Percentiles rank a stretch among this genome's conserved stretches.
Conservation (phyloP, 2,113 vertebrate genomes). For the Antechinus flavipes region DNA sequence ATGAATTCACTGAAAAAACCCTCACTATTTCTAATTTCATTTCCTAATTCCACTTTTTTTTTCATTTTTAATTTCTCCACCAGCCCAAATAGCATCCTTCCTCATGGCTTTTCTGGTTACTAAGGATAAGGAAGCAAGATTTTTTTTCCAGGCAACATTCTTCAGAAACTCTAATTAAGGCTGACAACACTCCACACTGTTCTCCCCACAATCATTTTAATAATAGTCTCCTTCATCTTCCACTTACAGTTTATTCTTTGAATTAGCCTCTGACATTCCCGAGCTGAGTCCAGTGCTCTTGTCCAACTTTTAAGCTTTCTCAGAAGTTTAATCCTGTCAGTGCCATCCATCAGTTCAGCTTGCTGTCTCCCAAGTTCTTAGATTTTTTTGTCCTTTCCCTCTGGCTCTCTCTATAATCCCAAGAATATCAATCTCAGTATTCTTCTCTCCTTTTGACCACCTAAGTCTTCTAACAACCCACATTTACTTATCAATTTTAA, state of each 20-base stretch:
- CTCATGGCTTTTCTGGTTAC: background rate
- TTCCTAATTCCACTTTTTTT: conserved; percentile 6
- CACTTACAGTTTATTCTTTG: background rate
- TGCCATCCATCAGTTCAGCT: background rate
- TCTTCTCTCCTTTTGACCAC: background rate
- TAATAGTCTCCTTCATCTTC: background rate
- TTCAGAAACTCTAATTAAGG: conserved; percentile 3
- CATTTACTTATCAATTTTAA: background rate
- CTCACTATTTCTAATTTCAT: conserved; percentile 11
- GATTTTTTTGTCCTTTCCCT: background rate
- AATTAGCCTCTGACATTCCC: background rate
- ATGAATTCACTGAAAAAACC: background rate
- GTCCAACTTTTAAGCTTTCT: background rate
- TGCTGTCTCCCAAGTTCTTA: background rate
- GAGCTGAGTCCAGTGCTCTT: background rate
- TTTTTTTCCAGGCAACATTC: conserved; percentile 15
- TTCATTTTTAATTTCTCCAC: background rate
- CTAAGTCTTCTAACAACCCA: background rate
- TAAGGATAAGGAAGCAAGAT: conserved; percentile 12
- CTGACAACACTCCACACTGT: background rate
- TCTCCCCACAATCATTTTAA: background rate
- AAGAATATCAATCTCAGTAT: background rate
- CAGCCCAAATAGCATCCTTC: conserved; percentile 13
- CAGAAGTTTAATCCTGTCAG: background rate
- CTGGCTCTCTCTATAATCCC: background rate